Evolutionary conservation across 2,888 invertebrate species (phyloP).

Genomic region (Drosophila tripunctata): DNA sequence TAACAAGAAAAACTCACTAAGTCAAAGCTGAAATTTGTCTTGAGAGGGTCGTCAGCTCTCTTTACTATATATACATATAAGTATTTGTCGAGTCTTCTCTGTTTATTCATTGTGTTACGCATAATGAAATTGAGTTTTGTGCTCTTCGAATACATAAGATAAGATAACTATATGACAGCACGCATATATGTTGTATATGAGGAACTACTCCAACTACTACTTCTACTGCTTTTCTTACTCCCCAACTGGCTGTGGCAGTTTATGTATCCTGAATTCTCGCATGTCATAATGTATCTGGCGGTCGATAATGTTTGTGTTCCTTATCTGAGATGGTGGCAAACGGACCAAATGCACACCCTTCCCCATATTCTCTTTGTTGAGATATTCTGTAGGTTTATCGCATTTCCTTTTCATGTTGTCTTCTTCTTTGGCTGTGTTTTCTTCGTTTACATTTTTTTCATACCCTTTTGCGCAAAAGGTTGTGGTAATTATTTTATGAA

Average conservation of each 20-base stretch:
- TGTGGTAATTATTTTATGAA: conserved; percentile 20
- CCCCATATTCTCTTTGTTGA: conserved; percentile 12
- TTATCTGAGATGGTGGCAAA: conserved; percentile 17
- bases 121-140: conserved; percentile 34
- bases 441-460: neutral
- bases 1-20: neutral
- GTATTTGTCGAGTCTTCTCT: conserved; percentile 1
- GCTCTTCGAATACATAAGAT: conserved; percentile 14
- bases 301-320: conserved; percentile 25
- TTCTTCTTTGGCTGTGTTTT: neutral
- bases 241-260: neutral
- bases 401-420: conserved; percentile 26
- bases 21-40: conserved; percentile 16
- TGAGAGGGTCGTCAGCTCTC: conserved; percentile 7
- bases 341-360: conserved; percentile 10
- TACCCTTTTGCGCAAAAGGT: neutral
- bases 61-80: too few species aligned
- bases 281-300: conserved; percentile 23
- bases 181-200: neutral
- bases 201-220: neutral
- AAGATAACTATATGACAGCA: conserved; percentile 4
- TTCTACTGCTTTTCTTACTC: neutral
- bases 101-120: conserved; percentile 26
- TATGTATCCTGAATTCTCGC: conserved; percentile 2
- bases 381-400: conserved; percentile 22